Evolutionary conservation across 2,888 invertebrate species (phyloP), one percentile per base, ranked within the genome.

Genomic region (Nomada hirtipes): DNA sequence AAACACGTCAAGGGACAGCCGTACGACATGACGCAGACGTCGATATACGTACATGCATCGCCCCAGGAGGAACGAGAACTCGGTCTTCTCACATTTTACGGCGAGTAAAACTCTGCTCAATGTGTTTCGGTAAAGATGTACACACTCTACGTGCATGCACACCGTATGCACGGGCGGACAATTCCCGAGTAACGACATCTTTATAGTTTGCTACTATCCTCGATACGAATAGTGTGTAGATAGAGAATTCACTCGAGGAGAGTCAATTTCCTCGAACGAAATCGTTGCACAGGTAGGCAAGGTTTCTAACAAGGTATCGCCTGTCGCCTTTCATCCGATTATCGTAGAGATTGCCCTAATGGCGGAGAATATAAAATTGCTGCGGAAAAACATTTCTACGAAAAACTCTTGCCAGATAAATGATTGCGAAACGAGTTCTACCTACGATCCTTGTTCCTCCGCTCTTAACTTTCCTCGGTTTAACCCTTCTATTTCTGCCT

Each of bases 231-330:
- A 83, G 26, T 63, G 65, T 65, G 44, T 63, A 67, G 29, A 71
- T 20, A 60, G 63, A 65, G 61, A 70, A 76, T 72, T 72, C 76
- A 72, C 83, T 81, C 73, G 80, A 83, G 76, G 80, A 87, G 85
- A 89, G 88, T 89, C 88, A 89, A 89, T 90, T 89, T 89, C 85
- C 86, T 75, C 79, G 76, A 84, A 86, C 77, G 86, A 86, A 87
- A 86, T 78, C 68, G 68, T 67, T 76, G 79, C 67, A 68, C 60
- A 71, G 61, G 76, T 47, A 67, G 65, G 50, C 71, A 26, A 67
- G 71, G 63, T 85, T 86, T 79, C 72, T 70, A 53, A 55, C 67
- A 20, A 75, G 61, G 53, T 76, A 77, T 68, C 69, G 76, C 44
- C 71, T 42, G 29, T 57, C 29, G 68, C 18, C 42, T 67, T 59